Base-by-base conservation (phyloP, 2,113 vertebrate genomes). In the Collichthys lucidus region DNA sequence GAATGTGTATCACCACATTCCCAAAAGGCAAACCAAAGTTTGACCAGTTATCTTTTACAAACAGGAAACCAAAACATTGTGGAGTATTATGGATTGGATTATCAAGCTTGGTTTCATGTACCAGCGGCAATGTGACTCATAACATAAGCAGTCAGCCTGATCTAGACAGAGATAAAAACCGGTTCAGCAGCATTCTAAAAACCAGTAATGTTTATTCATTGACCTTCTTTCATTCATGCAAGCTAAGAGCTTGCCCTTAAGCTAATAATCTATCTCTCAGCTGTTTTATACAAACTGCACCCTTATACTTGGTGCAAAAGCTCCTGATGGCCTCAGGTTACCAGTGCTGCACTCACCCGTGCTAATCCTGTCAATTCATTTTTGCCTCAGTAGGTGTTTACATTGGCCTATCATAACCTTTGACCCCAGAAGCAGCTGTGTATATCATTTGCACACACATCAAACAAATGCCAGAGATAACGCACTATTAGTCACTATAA, bases 61-160 rank as follows among this genome's bases (percentile, higher is more conserved):
- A 60, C 22, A 70, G 7, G 49, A 80, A 73, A 77, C 26, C 60
- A 57, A 75, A 82, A 70, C 68, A 72, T 22, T 2, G 11, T 10
- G 24, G 35, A 35, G 63, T 11, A 17, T 31, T 60, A 56, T 5
- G 53, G 42, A 79, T 81, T 79, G 49, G 62, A 56, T 65, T 65
- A 66, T 82, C 63, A 74, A n/a, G 40, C 62, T 74, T 82, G 71
- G 79, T 69, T 62, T 85, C 24, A 49, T 42, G 35, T 82, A 29
- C 81, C 83, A 81, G 11, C 67, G 42, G 67, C 42, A 49, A 68
- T 40, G 74, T 89, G 85, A 92, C 65, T 89, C 82, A 79, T 56
- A 40, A n/a, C 24, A 29, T 16, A 31, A 31, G 42, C 52, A 60
- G 35, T 20, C 35, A 68, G 29, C 20, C 50, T 15, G 67, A 83